A percentile compares a stretch with the other conserved stretches of the same genome.
Evolutionary conservation across 2,888 invertebrate species (phyloP).

Genomic region (Arctia plantaginis): DNA sequence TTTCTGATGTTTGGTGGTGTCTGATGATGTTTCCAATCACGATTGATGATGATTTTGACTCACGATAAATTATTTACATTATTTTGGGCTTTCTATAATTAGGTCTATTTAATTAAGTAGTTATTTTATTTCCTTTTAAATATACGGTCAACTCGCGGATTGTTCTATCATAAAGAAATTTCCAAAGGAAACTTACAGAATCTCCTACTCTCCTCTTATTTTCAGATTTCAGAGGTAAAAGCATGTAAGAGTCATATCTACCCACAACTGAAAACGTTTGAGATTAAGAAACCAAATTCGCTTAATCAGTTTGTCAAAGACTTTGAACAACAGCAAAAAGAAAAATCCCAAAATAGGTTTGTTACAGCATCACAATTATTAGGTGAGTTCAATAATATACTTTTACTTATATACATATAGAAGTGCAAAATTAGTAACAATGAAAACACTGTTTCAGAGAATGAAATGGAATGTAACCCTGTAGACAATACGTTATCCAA

Average conservation of each 20-base stretch:
- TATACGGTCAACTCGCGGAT: no score
- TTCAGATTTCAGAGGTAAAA: slow-evolving; percentile 88
- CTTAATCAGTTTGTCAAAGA: slow-evolving; percentile 81
- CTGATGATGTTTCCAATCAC: neutral
- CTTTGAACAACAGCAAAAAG: slow-evolving; percentile 75
- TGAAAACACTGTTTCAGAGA: slow-evolving; percentile 45
- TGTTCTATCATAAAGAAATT: neutral
- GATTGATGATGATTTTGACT: no score
- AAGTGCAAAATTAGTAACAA: neutral
- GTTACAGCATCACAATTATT: slow-evolving; percentile 73
- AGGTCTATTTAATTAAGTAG: no score
- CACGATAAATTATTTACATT: neutral
- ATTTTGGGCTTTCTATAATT: no score
- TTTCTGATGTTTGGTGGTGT: neutral
- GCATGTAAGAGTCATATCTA: slow-evolving; percentile 82
- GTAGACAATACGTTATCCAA: slow-evolving; percentile 70
- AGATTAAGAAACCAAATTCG: slow-evolving; percentile 82
- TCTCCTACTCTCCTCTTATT: slow-evolving; percentile 5
- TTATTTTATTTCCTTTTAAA: no score
- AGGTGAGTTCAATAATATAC: slow-evolving; percentile 54
- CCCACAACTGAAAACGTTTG: slow-evolving; percentile 84
- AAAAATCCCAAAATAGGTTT: slow-evolving; percentile 64
- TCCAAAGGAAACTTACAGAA: neutral
- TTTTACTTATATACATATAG: neutral
- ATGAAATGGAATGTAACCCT: slow-evolving; percentile 54